A percentile compares a stretch with the other conserved stretches of the same genome.
Conservation (phyloP, 2,888 invertebrate species). For the Drosophila monieri region DNA sequence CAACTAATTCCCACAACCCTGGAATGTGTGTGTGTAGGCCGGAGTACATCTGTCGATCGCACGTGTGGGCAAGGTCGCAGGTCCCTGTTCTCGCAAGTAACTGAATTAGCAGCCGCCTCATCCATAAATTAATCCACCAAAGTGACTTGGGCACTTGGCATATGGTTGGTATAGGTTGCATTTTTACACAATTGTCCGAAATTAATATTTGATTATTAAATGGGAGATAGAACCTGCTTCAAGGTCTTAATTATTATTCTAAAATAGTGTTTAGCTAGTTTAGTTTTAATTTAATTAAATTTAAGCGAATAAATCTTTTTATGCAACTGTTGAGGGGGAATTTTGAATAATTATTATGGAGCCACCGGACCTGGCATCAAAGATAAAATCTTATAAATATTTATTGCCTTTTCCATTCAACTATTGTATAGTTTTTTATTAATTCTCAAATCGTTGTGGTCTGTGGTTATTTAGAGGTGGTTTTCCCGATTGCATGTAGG, state of each 20-base stretch:
- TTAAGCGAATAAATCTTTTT: background rate
- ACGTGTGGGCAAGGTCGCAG: conserved; percentile 45
- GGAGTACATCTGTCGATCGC: conserved; percentile 48
- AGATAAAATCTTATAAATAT: conserved; percentile 8
- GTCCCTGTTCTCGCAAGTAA: conserved; percentile 11
- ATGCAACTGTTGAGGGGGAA: background rate
- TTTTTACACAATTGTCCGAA: background rate
- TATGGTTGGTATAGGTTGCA: background rate
- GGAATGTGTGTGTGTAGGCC: conserved; percentile 18
- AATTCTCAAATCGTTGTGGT: conserved; percentile 9
- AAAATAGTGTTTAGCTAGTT: background rate
- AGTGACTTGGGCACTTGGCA: background rate
- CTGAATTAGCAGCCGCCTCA: conserved; percentile 13
- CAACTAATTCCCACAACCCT: conserved; percentile 34
- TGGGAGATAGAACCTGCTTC: background rate
- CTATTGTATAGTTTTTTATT: background rate
- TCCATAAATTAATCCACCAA: conserved; percentile 2
- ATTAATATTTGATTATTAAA: background rate
- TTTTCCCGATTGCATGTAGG: background rate
- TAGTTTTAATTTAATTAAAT: background rate
- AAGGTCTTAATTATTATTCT: background rate
- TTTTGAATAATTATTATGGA: background rate
- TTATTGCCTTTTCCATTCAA: conserved; percentile 3
- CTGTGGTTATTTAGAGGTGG: background rate
- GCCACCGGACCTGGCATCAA: background rate